These are phyloP conservation scores for Strigamia transsilvanica DNA, from an alignment of 2,888 invertebrate species.

Conservation along the genomic window DNA sequence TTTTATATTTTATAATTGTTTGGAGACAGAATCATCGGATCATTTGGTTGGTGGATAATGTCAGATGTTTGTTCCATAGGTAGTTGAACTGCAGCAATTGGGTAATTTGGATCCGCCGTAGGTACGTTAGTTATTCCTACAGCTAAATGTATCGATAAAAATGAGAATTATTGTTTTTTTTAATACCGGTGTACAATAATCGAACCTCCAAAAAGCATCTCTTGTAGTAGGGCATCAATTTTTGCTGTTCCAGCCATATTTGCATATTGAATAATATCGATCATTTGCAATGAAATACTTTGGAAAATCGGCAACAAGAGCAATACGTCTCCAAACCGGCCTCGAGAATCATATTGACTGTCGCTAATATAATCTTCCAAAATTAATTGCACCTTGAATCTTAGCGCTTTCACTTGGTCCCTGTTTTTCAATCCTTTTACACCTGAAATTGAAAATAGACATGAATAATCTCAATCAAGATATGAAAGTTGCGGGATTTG, in stretches of 20 bases:
- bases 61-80: not conserved
- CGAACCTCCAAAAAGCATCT: conserved; percentile 91
- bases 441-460: conserved; percentile 69
- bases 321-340: conserved; percentile 91
- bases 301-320: conserved; percentile 92
- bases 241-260: conserved; percentile 93
- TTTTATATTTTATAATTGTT: no score
- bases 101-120: not conserved
- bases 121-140: not conserved
- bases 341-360: conserved; percentile 91
- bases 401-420: conserved; percentile 83
- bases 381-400: conserved; percentile 76
- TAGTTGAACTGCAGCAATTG: not conserved
- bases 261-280: conserved; percentile 96
- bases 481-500: not conserved
- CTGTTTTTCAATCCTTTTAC: conserved; percentile 91
- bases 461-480: not conserved
- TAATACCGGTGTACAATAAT: not conserved
- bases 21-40: no score
- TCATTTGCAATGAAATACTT: conserved; percentile 98
- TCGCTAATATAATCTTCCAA: conserved; percentile 75
- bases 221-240: conserved; percentile 91
- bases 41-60: not conserved
- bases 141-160: not conserved
- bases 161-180: not conserved